phyloP scores from a whole-genome alignment of 2,888 invertebrate species.

The Teleiodes luculella region DNA sequence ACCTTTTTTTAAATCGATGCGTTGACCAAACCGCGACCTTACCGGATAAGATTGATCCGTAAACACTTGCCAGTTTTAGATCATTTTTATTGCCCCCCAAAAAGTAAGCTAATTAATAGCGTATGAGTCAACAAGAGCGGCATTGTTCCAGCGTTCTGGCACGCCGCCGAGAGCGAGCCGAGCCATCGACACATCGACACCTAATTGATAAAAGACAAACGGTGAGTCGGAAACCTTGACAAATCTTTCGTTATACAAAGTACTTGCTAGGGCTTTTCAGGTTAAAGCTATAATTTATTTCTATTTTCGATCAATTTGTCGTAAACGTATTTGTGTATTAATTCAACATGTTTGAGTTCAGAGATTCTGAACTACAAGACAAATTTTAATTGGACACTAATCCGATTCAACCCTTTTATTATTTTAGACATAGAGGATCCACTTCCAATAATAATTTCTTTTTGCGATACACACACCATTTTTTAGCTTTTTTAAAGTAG shows the following conservation, averaged over 20 bases:
- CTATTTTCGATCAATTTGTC: no score
- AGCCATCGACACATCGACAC: slow-evolving; percentile 25
- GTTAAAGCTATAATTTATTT: no score
- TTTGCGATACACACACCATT: no score
- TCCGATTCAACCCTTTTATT: no score
- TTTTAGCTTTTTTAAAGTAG: no score
- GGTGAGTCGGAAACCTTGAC: slow-evolving; percentile 11
- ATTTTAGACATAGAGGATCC: no score
- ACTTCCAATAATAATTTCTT: no score
- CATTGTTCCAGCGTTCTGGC: slow-evolving; percentile 54
- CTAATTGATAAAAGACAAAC: slow-evolving; percentile 42
- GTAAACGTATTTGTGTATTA: no score
- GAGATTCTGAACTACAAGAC: no score
- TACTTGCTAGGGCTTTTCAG: slow-evolving; percentile 5
- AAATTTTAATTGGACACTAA: no score
- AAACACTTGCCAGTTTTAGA: slow-evolving; percentile 22
- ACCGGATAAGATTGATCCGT: slow-evolving; percentile 13
- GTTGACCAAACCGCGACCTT: slow-evolving; percentile 1
- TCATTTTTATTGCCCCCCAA: slow-evolving; percentile 55
- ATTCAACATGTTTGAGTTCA: no score
- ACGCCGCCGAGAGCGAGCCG: slow-evolving; percentile 43
- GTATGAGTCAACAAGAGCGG: slow-evolving; percentile 50
- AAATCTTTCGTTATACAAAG: neutral
- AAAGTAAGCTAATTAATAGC: slow-evolving; percentile 59
- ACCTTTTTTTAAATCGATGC: neutral